Conservation (phyloP, 2,113 vertebrate species). For the Platichthys flesus region DNA sequence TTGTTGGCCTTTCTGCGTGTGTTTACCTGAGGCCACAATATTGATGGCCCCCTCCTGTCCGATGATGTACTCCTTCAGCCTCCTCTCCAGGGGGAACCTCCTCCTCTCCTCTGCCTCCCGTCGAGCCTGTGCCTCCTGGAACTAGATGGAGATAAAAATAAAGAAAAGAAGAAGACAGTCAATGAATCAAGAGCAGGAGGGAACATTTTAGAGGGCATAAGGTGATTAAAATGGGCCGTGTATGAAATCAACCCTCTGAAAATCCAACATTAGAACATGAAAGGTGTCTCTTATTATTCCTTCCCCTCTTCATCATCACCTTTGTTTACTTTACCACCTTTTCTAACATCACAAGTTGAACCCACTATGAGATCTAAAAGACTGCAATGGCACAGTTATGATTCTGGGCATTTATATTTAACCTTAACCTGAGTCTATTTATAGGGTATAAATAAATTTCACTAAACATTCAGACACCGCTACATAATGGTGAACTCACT, state of each 20-base stretch:
- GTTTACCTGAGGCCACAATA: constrained; percentile 91
- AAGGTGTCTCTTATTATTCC: not conserved
- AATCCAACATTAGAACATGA: not conserved
- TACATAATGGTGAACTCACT: too few relatives aligned
- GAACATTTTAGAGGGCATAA: not conserved
- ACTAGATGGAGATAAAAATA: constrained; percentile 73
- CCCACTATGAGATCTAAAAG: not conserved
- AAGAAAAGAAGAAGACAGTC: constrained; percentile 15
- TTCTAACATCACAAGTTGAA: not conserved
- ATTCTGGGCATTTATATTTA: too few relatives aligned
- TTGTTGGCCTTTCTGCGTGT: constrained; percentile 1
- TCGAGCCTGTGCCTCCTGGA: constrained; percentile 86
- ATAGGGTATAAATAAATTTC: too few relatives aligned
- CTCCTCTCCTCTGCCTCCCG: constrained; percentile 90
- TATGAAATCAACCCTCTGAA: not conserved
- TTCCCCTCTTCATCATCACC: not conserved
- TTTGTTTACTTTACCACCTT: not conserved
- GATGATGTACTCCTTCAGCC: constrained; percentile 94
- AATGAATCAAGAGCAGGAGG: constrained; percentile 5
- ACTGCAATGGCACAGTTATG: too few relatives aligned
- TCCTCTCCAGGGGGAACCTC: constrained; percentile 92
- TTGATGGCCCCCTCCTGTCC: constrained; percentile 95
- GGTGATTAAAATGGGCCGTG: not conserved
- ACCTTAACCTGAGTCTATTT: too few relatives aligned
- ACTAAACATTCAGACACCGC: too few relatives aligned